phyloP scores from a whole-genome alignment of 2,113 vertebrate genomes.

The Oreochromis spilurus region DNA sequence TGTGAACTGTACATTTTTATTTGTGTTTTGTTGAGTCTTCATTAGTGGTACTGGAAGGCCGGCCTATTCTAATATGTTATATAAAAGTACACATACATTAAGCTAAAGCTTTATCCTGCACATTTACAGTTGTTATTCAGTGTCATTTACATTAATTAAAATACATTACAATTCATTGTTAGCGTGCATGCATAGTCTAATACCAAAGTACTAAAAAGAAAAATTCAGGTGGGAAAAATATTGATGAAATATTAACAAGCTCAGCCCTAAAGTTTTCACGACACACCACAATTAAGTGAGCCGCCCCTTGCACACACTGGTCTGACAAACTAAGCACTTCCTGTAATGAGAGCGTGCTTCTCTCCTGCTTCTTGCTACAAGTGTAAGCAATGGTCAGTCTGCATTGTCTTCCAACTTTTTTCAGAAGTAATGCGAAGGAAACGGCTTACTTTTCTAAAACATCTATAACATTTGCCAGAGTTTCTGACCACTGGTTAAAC shows the following conservation, averaged over 20 bases:
- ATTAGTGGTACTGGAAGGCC: not conserved
- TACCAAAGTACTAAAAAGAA: not conserved
- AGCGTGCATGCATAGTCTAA: not conserved
- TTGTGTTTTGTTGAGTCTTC: not conserved
- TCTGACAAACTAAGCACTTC: not conserved
- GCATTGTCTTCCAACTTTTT: not conserved
- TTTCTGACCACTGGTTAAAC: not conserved
- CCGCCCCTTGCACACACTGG: not conserved
- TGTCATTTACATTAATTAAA: not conserved
- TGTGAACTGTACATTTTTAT: not conserved
- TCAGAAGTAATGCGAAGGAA: not conserved
- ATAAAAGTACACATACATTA: not conserved
- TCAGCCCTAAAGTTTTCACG: not conserved
- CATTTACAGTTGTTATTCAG: not conserved
- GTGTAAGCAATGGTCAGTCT: not conserved
- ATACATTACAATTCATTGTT: not conserved
- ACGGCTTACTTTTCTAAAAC: not conserved
- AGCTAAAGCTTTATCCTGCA: not conserved
- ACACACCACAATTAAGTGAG: not conserved
- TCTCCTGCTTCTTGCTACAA: not conserved
- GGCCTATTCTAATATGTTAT: not conserved
- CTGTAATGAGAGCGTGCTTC: not conserved
- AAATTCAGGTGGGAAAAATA: not conserved
- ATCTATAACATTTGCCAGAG: not conserved
- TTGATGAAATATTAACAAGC: not conserved